Percentiles rank a stretch among this genome's conserved stretches.
Evolutionary conservation across 2,113 vertebrate genomes (phyloP).

Genomic region (Thomomys bottae): DNA sequence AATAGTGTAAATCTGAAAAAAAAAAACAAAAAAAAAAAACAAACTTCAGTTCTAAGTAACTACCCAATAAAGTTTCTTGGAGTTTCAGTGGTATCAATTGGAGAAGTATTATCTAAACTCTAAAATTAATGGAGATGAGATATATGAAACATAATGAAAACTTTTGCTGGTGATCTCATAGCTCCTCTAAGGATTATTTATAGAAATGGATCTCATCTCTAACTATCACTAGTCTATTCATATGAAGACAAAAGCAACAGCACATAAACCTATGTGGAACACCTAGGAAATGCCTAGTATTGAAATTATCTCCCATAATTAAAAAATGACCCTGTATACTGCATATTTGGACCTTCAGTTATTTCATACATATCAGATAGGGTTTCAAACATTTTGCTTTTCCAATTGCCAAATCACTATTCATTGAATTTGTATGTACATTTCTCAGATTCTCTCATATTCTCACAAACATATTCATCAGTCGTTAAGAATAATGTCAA

Average conservation of each 20-base stretch:
- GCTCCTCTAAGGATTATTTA: neutral
- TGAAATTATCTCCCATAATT: neutral
- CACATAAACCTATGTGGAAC: neutral
- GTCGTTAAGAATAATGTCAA: neutral
- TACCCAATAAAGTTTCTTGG: neutral
- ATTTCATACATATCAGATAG: neutral
- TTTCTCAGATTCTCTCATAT: neutral
- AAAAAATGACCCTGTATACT: neutral
- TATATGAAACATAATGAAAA: neutral
- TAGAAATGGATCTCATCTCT: neutral
- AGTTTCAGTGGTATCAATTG: neutral
- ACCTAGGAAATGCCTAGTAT: neutral
- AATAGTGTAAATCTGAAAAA: constrained; percentile 4
- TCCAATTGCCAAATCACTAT: neutral
- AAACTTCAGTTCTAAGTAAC: neutral
- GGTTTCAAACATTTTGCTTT: neutral
- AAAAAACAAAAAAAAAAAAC: neutral
- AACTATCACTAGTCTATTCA: neutral
- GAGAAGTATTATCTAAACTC: neutral
- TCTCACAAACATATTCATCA: neutral
- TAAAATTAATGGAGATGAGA: neutral
- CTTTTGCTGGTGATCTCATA: neutral
- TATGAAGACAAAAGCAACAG: neutral
- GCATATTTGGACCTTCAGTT: neutral
- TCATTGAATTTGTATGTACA: neutral